These are phyloP conservation scores for Leptonema lineaticorne DNA, from an alignment of 1,140 invertebrate species.

Conservation along the genomic window DNA sequence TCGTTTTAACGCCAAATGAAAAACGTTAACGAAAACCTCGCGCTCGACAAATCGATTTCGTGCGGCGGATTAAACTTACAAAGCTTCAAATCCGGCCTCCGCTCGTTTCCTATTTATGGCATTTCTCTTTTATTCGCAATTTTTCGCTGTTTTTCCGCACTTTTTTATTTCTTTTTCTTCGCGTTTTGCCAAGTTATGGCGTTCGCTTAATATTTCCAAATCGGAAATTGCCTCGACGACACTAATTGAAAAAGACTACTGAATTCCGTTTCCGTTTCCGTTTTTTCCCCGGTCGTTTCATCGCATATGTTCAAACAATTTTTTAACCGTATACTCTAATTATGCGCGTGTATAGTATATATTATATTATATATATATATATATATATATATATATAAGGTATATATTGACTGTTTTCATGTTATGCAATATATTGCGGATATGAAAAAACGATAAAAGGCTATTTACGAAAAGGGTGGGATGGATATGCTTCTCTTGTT, in stretches of 20 bases:
- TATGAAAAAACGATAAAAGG: too few relatives aligned
- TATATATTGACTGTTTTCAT: too few relatives aligned
- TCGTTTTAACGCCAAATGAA: not conserved
- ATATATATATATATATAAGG: too few relatives aligned
- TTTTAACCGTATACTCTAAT: too few relatives aligned
- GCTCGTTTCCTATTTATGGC: not conserved
- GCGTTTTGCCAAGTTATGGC: too few relatives aligned
- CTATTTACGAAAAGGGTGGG: too few relatives aligned
- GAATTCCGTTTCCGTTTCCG: not conserved
- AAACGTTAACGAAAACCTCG: not conserved
- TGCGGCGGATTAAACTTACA: not conserved
- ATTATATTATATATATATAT: too few relatives aligned
- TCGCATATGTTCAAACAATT: too few relatives aligned
- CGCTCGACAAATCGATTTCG: not conserved
- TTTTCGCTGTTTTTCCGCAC: not conserved
- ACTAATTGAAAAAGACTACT: slow-evolving; percentile 8
- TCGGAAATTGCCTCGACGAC: not conserved
- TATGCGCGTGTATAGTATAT: too few relatives aligned
- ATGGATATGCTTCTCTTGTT: not conserved
- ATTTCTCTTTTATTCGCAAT: too few relatives aligned
- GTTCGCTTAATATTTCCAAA: not conserved
- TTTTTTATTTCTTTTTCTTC: not conserved
- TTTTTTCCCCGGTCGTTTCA: too few relatives aligned
- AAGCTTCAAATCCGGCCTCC: not conserved
- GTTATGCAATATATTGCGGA: too few relatives aligned